Conservation (phyloP, 2,113 vertebrate species). For the Python bivittatus region DNA sequence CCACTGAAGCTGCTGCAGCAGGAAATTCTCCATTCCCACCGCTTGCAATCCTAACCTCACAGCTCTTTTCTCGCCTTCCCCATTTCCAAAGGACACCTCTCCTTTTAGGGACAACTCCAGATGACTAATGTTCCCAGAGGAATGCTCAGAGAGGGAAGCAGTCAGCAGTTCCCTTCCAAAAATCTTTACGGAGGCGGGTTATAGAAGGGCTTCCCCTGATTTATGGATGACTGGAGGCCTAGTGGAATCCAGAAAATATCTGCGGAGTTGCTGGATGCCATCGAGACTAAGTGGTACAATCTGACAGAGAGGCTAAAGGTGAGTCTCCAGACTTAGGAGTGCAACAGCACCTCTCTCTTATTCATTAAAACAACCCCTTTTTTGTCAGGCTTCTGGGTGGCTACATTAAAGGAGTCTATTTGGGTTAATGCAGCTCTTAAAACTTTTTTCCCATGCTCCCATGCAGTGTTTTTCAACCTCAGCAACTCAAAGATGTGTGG, state of each 20-base stretch:
- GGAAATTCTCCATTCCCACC: not conserved
- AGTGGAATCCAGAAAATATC: not conserved
- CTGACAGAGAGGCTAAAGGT: not conserved
- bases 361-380: too few species aligned
- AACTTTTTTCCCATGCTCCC: too few species aligned
- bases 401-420: too few species aligned
- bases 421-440: too few species aligned
- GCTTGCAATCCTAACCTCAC: not conserved
- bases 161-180: not conserved
- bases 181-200: not conserved
- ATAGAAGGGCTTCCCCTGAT: slow-evolving; percentile 13
- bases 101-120: slow-evolving; percentile 36
- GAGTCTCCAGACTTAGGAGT: not conserved
- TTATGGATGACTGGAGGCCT: not conserved
- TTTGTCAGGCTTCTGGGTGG: too few species aligned
- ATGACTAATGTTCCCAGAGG: slow-evolving; percentile 21
- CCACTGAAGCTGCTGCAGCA: not conserved
- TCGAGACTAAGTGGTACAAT: not conserved
- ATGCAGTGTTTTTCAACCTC: too few species aligned
- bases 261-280: not conserved
- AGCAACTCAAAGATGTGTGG: too few species aligned
- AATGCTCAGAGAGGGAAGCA: slow-evolving; percentile 5
- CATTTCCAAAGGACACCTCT: slow-evolving; percentile 8
- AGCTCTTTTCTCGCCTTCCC: not conserved
- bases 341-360: too few species aligned